A percentile compares a stretch with the other conserved stretches of the same genome.
Conservation (phyloP, 2,888 invertebrate genomes). For the Polymixis flavicincta region DNA sequence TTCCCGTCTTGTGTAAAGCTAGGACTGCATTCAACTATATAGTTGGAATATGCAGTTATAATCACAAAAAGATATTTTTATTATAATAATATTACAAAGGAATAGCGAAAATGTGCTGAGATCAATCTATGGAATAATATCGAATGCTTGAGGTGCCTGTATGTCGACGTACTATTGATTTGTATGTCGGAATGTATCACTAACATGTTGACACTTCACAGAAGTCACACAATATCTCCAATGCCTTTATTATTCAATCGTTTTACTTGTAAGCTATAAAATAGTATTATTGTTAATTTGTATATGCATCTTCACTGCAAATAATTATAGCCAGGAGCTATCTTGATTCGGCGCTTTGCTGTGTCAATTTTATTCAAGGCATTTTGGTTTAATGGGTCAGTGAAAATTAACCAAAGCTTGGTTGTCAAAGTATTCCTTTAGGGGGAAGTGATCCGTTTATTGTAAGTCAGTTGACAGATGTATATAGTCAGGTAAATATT, state of each 20-base stretch:
- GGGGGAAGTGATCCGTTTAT: conserved; percentile 34
- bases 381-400: conserved; percentile 45
- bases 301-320: conserved; percentile 54
- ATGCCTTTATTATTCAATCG: conserved; percentile 66
- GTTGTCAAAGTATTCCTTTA: conserved; percentile 48
- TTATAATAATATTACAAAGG: conserved; percentile 27
- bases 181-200: conserved; percentile 33
- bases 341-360: conserved; percentile 38
- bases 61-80: conserved; percentile 53
- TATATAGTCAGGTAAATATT: conserved; percentile 45
- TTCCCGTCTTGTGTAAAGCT: conserved; percentile 40
- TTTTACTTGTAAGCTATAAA: conserved; percentile 69
- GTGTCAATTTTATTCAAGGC: conserved; percentile 29
- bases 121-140: conserved; percentile 64
- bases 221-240: conserved; percentile 41
- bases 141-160: conserved; percentile 72
- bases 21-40: conserved; percentile 44
- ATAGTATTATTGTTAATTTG: conserved; percentile 70
- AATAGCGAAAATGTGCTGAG: conserved; percentile 66
- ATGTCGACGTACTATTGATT: conserved; percentile 52
- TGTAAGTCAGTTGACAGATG: conserved; percentile 56
- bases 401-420: conserved; percentile 56
- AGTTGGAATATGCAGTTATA: conserved; percentile 43
- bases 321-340: conserved; percentile 30
- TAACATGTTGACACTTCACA: conserved; percentile 34